Evolutionary conservation across 2,888 invertebrate genomes (phyloP), one percentile per base, ranked within the genome.

Genomic region (Cylloceria caligata): DNA sequence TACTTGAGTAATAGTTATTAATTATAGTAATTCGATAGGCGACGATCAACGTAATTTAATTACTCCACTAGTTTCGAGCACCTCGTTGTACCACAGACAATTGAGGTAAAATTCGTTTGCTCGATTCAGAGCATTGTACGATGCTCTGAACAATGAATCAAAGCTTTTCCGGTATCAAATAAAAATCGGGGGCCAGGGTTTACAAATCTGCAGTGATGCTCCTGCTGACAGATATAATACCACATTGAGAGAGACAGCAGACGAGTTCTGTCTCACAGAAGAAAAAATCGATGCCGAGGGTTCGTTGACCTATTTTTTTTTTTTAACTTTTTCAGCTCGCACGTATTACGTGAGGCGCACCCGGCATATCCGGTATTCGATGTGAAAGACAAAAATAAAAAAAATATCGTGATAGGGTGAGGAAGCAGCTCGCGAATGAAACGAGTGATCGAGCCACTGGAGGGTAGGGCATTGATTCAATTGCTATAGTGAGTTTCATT

Each of bases 251-350:
- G 21, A 21, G 64, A 60, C 62, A 71, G 42, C 76, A 42, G 21
- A 57, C 16, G 60, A 30, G 34, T 39, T 77, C 19, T 39, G 72
- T 72, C 77, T 77, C 68, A 21, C 30, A 60, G 64, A 69, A 55
- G 16, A 57, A 55, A 74, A 65, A 81, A 78, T 81, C 81, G 81
- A 81, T 81, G 39, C 36, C 75, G 30, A 73, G 72, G 74, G 81
- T 81, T 81, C 81, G 81, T 81, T 81, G 81, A 78, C 81, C 81
- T 65, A 78, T 64, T 78, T 81, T 16, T 67, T 47, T 16, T 55
- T 30, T 49, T 27, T 0, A 52, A 16, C 57, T 52, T 45, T 55
- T 52, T 55, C 42, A 30, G 16, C 34, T 57, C 34, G 60, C 24
- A 62, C 30, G 64, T 65, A 69, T 71, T 19, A 71, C 64, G 30